Evolutionary conservation across 2,888 invertebrate species (phyloP).

Genomic region (Petrolisthes manimaculis): DNA sequence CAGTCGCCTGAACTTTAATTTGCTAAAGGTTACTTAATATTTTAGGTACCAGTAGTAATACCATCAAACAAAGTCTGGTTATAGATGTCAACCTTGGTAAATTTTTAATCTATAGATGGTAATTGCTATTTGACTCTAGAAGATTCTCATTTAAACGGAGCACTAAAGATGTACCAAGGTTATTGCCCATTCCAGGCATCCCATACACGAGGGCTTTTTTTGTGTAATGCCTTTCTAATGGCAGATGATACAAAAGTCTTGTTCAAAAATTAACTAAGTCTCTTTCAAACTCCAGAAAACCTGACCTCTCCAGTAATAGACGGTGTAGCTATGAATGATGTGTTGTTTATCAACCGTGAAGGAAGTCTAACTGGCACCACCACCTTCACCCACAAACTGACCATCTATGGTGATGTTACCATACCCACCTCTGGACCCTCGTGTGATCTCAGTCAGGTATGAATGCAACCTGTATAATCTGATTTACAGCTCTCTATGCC

Average conservation of each 20-base stretch:
- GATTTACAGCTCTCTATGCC: too few relatives aligned
- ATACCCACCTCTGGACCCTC: not conserved
- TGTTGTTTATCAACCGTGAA: not conserved
- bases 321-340: not conserved
- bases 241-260: not conserved
- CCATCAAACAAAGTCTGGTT: too few relatives aligned
- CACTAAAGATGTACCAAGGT: too few relatives aligned
- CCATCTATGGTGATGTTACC: not conserved
- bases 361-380: conserved; percentile 23
- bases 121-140: too few relatives aligned
- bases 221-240: not conserved
- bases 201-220: not conserved
- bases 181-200: not conserved
- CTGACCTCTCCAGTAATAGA: not conserved
- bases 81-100: too few relatives aligned
- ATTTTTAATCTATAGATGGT: too few relatives aligned
- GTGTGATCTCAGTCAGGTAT: not conserved
- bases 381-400: conserved; percentile 10
- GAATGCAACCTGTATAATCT: too few relatives aligned
- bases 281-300: not conserved
- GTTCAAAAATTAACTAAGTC: not conserved
- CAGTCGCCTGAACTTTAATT: too few relatives aligned
- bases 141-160: too few relatives aligned
- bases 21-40: too few relatives aligned
- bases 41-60: too few relatives aligned